Evolutionary conservation across 2,888 invertebrate genomes (phyloP).

Genomic region (Lamproptera curius): DNA sequence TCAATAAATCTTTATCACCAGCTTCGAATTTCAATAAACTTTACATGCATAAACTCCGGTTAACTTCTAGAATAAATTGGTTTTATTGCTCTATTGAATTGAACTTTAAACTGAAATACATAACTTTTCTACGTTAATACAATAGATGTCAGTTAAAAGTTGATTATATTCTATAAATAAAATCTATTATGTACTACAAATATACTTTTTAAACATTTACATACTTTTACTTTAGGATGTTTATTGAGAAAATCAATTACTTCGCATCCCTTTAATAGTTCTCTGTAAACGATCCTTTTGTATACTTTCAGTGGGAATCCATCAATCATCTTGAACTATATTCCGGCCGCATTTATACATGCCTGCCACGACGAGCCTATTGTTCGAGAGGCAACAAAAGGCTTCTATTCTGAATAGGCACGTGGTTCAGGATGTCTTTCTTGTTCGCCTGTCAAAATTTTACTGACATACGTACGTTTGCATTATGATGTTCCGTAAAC

Average conservation of each 20-base stretch:
- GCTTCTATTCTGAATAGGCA: constrained; percentile 10
- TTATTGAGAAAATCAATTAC: not conserved
- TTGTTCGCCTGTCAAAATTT: constrained; percentile 6
- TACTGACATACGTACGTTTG: too few species aligned
- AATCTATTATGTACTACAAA: too few species aligned
- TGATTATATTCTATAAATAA: too few species aligned
- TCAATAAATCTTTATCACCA: constrained; percentile 17
- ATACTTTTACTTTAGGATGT: too few species aligned
- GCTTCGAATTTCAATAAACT: constrained; percentile 16
- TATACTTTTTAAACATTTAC: too few species aligned
- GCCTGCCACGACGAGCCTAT: constrained; percentile 6
- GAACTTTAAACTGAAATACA: too few species aligned
- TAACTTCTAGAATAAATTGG: constrained; percentile 13
- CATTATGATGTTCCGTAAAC: too few species aligned
- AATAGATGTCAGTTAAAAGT: too few species aligned
- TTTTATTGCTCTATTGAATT: too few species aligned
- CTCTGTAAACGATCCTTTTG: not conserved
- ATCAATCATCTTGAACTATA: constrained; percentile 13
- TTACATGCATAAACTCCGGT: constrained; percentile 10
- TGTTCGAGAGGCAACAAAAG: constrained; percentile 17
- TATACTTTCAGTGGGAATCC: not conserved
- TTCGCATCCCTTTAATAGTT: not conserved
- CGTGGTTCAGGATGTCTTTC: constrained; percentile 1
- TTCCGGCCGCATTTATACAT: constrained; percentile 8
- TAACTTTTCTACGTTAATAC: too few species aligned